Base-by-base conservation (phyloP, 2,797 vertebrate genomes). In the Tangara arthus region DNA sequence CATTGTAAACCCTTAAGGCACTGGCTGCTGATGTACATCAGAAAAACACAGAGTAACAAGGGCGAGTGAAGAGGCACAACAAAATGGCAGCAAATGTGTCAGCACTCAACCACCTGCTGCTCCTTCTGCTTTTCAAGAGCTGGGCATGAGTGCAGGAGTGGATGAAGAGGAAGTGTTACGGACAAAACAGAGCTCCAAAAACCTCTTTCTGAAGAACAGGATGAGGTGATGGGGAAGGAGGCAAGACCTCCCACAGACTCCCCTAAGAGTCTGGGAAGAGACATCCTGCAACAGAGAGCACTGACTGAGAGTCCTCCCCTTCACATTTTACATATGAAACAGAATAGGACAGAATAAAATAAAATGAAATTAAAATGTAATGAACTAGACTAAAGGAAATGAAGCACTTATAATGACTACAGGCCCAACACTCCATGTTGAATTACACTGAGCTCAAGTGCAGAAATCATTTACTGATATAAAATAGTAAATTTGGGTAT, bases 41-140 rank as follows among this genome's bases (percentile, higher is more conserved):
- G 60, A 83, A 46, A 55, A 89, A 68, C 9, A 56, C 19, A 52
- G 3, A 70, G 16, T 4, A 49, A n/a, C 13, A 57, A 65, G 41
- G 27, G 11, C 0, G 0, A 39, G 35, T 1, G 5, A 76, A 35
- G 17, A 9, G 17, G 28, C 30, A 37, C 18, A 44, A 24, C 0
- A 2, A 63, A 82, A 73, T 15, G 15, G 32, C 44, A 82, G 61
- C 19, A 71, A 34, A 77, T 6, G 13, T 52, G 35, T 12, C 41
- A 50, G 52, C 12, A 37, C 15, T 53, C 16, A 39, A 50, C 23
- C 11, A 34, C 4, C 2, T 5, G 8, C 70, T 84, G 42, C 47
- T 50, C 2, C 39, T 76, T 39, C 39, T 49, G 20, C 60, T 92
- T 82, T 76, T 91, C 35, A 68, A 57, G 44, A 82, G 18, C 32